These are phyloP conservation scores for Rhagoletis pomonella DNA, from an alignment of 1,140 invertebrate species.

Conservation along the genomic window DNA sequence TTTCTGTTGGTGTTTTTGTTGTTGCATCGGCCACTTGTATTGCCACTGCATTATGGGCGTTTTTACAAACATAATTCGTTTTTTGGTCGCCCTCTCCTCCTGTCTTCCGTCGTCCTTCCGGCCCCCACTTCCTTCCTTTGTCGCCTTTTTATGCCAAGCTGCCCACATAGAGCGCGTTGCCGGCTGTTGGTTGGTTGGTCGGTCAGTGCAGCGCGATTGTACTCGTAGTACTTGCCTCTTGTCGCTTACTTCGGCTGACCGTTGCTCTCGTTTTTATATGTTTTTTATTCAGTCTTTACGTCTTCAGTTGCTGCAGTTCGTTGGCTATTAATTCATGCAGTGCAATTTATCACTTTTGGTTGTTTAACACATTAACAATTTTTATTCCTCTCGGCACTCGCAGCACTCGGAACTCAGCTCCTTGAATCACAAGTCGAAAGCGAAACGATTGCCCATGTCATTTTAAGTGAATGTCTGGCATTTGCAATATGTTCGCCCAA, in stretches of 20 bases:
- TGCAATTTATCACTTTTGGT: constrained; percentile 73
- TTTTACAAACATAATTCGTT: constrained; percentile 50
- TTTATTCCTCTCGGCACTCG: constrained; percentile 55
- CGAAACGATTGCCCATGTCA: constrained; percentile 53
- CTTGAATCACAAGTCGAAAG: constrained; percentile 35
- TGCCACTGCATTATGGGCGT: constrained; percentile 57
- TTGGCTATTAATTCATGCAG: constrained; percentile 71
- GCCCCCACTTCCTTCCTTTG: constrained; percentile 11
- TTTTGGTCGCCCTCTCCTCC: too few species aligned
- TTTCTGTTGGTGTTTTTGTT: neutral
- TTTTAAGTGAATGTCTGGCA: constrained; percentile 46
- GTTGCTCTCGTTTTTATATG: neutral
- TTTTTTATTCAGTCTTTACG: neutral
- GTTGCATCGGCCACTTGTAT: constrained; percentile 32
- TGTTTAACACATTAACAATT: constrained; percentile 71
- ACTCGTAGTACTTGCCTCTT: neutral
- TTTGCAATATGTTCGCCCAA: constrained; percentile 13
- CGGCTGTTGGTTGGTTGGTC: neutral
- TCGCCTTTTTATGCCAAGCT: constrained; percentile 1
- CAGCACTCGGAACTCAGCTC: constrained; percentile 1
- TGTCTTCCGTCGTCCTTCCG: neutral
- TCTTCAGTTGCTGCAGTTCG: constrained; percentile 60
- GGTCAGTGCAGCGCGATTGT: neutral
- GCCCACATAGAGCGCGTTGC: constrained; percentile 17
- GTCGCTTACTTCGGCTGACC: neutral